Evolutionary conservation across 2,888 invertebrate species (phyloP).

Genomic region (Hipparchia sbordonii): DNA sequence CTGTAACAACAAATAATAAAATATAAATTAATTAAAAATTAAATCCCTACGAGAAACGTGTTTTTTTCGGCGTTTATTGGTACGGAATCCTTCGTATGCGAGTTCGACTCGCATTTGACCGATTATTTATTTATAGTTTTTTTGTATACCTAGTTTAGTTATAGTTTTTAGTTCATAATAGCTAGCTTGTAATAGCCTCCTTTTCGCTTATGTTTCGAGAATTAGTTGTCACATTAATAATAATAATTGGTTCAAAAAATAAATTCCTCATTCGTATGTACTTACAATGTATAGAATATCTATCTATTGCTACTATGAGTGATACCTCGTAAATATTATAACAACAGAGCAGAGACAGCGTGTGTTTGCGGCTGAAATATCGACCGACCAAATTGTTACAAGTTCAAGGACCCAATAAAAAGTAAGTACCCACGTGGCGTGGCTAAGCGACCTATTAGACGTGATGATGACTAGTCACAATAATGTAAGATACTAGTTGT

Average conservation of each 20-base stretch:
- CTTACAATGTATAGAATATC: constrained; percentile 32
- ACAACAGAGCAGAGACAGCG: constrained; percentile 49
- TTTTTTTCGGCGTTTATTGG: no score
- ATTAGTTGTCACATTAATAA: neutral
- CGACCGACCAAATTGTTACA: constrained; percentile 77
- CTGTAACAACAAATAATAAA: no score
- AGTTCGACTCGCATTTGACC: no score
- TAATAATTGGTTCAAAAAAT: neutral
- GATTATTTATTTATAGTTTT: no score
- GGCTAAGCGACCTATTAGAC: constrained; percentile 45
- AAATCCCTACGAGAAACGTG: no score
- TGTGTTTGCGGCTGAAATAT: constrained; percentile 66
- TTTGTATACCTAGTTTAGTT: no score
- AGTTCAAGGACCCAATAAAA: constrained; percentile 81
- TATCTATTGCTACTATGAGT: constrained; percentile 49
- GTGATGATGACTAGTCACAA: constrained; percentile 30
- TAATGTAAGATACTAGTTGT: constrained; percentile 21
- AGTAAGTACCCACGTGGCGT: constrained; percentile 68
- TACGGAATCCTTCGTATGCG: no score
- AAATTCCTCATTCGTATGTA: neutral
- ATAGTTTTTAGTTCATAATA: no score
- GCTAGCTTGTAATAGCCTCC: no score
- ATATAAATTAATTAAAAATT: no score
- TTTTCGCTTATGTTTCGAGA: neutral
- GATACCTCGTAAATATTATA: constrained; percentile 63